Evolutionary conservation across 2,888 invertebrate genomes (phyloP).

Genomic region (Myopa testacea): DNA sequence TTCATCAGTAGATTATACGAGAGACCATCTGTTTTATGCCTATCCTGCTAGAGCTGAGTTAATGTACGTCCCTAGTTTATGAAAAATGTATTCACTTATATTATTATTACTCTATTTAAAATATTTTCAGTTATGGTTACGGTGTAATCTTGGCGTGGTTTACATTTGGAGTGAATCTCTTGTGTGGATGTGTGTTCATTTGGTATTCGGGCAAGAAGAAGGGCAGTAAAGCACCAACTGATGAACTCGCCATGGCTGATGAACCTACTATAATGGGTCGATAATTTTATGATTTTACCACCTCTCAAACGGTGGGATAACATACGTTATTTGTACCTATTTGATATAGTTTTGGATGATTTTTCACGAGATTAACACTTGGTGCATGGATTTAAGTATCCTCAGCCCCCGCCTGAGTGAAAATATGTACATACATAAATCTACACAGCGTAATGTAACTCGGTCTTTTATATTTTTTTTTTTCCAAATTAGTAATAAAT

Average conservation of each 20-base stretch:
- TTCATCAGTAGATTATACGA: constrained; percentile 79
- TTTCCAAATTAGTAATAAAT: too few species aligned
- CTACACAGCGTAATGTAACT: too few species aligned
- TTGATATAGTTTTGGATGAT: too few species aligned
- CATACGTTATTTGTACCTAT: too few species aligned
- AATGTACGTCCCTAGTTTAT: constrained; percentile 64
- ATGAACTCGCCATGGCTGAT: constrained; percentile 85
- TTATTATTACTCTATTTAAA: background rate
- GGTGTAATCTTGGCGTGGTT: constrained; percentile 83
- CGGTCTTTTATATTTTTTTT: too few species aligned
- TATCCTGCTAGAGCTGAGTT: constrained; percentile 77
- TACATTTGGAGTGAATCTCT: constrained; percentile 77
- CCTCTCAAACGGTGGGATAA: too few species aligned
- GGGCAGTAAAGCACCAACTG: constrained; percentile 84
- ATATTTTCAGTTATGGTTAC: constrained; percentile 74
- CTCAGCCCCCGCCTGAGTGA: too few species aligned
- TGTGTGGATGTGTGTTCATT: constrained; percentile 79
- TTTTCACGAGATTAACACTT: too few species aligned
- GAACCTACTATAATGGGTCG: constrained; percentile 84
- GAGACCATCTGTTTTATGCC: constrained; percentile 73
- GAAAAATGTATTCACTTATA: background rate
- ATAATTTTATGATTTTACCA: constrained; percentile 61
- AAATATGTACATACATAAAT: too few species aligned
- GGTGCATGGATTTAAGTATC: too few species aligned
- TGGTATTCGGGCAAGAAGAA: constrained; percentile 87